A percentile compares a stretch with the other conserved stretches of the same genome.
Evolutionary conservation across 2,113 vertebrate genomes (phyloP).

Genomic region (Sarotherodon lohbergeri): DNA sequence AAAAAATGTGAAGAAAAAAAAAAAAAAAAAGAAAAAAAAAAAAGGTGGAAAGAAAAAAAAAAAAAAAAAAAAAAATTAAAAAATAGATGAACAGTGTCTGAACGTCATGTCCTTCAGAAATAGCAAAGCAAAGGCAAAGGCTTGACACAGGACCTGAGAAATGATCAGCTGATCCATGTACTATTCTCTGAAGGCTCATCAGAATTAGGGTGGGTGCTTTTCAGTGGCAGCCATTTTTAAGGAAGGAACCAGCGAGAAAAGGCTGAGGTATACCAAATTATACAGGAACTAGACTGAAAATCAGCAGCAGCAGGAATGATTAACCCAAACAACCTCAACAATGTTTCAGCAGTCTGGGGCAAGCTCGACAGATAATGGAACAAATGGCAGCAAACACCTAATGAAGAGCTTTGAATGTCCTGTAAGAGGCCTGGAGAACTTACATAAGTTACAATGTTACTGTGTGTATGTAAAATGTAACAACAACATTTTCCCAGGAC

Average conservation of each 20-base stretch:
- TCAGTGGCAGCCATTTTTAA: not conserved
- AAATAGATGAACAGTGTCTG: not conserved
- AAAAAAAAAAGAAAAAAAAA: too few species aligned
- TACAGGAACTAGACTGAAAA: not conserved
- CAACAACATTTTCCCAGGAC: not conserved
- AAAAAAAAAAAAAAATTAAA: not conserved
- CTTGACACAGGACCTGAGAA: not conserved
- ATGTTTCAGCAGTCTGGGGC: not conserved
- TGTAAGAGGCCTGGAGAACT: not conserved
- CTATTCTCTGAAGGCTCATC: not conserved
- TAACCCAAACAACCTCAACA: not conserved
- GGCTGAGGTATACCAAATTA: not conserved
- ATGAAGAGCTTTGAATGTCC: not conserved
- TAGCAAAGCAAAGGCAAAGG: not conserved
- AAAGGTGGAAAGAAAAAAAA: not conserved
- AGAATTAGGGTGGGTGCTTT: not conserved
- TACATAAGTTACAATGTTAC: not conserved
- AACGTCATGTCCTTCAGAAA: not conserved
- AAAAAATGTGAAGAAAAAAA: too few species aligned
- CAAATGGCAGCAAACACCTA: not conserved
- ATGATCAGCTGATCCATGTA: not conserved
- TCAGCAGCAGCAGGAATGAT: not conserved
- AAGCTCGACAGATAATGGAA: not conserved
- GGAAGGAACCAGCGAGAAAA: not conserved
- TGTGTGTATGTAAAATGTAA: not conserved